Percentiles rank a stretch among this genome's conserved stretches.
These are phyloP conservation scores for Callipepla squamata DNA, from an alignment of 2,113 vertebrate genomes.

Conservation along the genomic window DNA sequence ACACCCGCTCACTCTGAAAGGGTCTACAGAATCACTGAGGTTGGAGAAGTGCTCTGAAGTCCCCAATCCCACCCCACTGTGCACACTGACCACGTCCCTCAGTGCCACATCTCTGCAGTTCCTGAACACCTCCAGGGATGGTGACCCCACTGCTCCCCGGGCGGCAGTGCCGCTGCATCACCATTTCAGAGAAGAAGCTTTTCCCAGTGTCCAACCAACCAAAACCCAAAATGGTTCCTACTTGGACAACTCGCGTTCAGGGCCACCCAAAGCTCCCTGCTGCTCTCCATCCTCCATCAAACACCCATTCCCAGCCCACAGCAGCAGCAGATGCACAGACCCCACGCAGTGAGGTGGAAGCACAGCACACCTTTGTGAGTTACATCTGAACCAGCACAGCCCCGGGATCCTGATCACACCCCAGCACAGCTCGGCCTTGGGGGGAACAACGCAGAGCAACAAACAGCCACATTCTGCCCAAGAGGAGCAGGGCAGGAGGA, in stretches of 20 bases:
- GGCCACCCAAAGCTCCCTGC: neutral
- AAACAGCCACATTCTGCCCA: neutral
- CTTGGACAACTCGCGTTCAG: neutral
- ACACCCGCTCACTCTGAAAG: neutral
- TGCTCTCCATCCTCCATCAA: neutral
- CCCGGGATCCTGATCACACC: rapidly evolving
- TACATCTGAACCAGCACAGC: neutral
- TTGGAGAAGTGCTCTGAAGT: no score
- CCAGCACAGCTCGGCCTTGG: neutral
- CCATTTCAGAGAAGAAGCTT: no score
- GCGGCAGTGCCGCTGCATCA: no score
- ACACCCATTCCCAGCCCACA: rapidly evolving
- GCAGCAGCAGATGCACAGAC: neutral
- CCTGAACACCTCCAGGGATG: no score
- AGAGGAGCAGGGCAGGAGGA: neutral
- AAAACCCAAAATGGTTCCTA: neutral
- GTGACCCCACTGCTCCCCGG: no score
- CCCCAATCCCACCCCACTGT: no score
- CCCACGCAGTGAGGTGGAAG: rapidly evolving
- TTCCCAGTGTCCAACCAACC: no score
- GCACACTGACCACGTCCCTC: no score
- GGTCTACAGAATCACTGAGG: no score
- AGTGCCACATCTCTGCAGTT: no score
- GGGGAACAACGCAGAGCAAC: neutral
- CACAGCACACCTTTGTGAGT: neutral